phyloP scores from a whole-genome alignment of 2,888 invertebrate species.

The Parnassius smintheus region DNA sequence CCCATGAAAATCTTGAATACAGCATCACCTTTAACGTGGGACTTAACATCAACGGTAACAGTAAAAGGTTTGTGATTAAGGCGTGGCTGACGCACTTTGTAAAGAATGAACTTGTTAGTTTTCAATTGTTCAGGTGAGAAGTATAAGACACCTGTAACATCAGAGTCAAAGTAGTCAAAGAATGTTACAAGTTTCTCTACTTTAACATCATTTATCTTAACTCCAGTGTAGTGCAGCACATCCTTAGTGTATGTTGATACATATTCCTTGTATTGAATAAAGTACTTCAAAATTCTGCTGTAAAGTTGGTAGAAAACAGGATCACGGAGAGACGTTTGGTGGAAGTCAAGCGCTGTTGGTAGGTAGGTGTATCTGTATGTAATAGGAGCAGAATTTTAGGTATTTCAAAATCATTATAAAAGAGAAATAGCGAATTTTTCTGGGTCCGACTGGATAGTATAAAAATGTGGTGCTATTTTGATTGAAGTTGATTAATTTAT shows the following conservation, averaged over 20 bases:
- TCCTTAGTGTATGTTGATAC: constrained; percentile 80
- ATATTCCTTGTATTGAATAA: constrained; percentile 82
- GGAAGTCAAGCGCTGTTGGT: constrained; percentile 83
- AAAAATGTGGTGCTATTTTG: too few relatives aligned
- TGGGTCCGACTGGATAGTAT: too few relatives aligned
- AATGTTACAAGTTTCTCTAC: constrained; percentile 83
- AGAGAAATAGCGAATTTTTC: too few relatives aligned
- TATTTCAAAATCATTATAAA: too few relatives aligned
- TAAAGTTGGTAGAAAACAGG: constrained; percentile 86
- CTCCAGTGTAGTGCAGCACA: constrained; percentile 79
- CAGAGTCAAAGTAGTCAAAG: constrained; percentile 84
- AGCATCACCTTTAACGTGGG: constrained; percentile 80
- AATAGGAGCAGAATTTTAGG: neutral
- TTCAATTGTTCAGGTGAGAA: constrained; percentile 51
- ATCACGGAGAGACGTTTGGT: constrained; percentile 84
- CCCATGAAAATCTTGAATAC: constrained; percentile 85
- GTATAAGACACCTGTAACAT: constrained; percentile 79
- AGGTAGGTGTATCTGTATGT: constrained; percentile 59
- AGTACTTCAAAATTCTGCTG: constrained; percentile 80
- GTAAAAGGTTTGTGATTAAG: constrained; percentile 86
- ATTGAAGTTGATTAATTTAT: too few relatives aligned
- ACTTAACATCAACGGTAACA: constrained; percentile 80
- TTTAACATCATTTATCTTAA: constrained; percentile 82
- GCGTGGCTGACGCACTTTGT: constrained; percentile 84
- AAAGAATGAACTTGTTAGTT: constrained; percentile 49